Conservation (phyloP, 2,888 invertebrate species). For the Sthenelais limicola region DNA sequence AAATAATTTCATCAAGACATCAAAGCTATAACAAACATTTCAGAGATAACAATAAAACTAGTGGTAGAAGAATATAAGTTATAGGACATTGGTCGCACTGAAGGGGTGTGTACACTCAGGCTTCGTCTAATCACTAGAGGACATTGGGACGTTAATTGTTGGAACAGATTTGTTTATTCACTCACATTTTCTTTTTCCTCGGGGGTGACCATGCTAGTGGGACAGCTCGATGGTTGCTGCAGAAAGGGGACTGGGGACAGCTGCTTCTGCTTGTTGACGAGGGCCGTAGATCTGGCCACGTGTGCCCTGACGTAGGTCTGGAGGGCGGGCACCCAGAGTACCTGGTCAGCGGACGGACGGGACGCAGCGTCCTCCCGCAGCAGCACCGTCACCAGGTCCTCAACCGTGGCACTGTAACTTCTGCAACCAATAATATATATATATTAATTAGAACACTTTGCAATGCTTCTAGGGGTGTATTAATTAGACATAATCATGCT, state of each 20-base stretch:
- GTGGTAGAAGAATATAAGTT: no score
- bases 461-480: no score
- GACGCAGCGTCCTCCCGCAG: slow-evolving; percentile 56
- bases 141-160: background rate
- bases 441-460: no score
- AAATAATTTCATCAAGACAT: no score
- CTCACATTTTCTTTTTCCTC: background rate
- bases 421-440: slow-evolving; percentile 53
- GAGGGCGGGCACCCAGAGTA: slow-evolving; percentile 56
- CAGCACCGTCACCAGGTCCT: slow-evolving; percentile 56
- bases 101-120: no score
- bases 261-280: background rate
- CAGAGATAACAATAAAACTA: no score
- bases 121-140: no score
- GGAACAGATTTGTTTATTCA: background rate
- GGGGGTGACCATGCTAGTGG: background rate
- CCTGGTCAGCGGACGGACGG: slow-evolving; percentile 58
- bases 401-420: slow-evolving; percentile 56
- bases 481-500: no score
- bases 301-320: slow-evolving; percentile 48
- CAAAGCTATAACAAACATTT: no score
- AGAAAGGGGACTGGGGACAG: background rate
- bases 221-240: background rate
- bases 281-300: slow-evolving; percentile 15
- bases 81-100: no score